Conservation (phyloP, 2,888 invertebrate genomes). For the Parapristionchus giblindavisi region DNA sequence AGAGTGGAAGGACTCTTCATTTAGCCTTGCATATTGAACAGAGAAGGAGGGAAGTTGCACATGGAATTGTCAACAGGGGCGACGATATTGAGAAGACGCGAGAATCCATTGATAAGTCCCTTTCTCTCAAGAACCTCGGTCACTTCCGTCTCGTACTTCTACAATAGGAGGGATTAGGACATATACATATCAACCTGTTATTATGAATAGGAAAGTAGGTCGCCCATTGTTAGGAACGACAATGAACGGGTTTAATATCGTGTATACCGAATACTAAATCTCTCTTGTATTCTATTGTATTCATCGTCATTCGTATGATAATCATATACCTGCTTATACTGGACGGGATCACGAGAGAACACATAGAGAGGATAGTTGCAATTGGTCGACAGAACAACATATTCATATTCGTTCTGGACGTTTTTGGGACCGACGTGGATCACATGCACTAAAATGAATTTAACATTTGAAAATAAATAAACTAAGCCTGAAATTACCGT, state of each 20-base stretch:
- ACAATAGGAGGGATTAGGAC: conserved; percentile 8
- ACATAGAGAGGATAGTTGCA: conserved; percentile 70
- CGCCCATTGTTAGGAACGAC: conserved; percentile 11
- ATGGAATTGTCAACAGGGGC: conserved; percentile 68
- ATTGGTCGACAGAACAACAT: conserved; percentile 68
- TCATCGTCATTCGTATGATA: background rate
- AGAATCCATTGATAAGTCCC: conserved; percentile 68
- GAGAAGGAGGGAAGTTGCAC: conserved; percentile 69
- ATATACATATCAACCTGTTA: background rate
- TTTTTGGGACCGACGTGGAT: conserved; percentile 66
- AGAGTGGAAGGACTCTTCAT: background rate
- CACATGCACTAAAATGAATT: conserved; percentile 62
- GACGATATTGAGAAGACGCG: conserved; percentile 67
- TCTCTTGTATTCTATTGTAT: background rate
- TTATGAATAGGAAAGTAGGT: conserved; percentile 21
- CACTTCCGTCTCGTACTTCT: conserved; percentile 65
- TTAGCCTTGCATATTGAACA: conserved; percentile 66
- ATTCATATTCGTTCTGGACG: conserved; percentile 66
- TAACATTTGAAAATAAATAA: background rate
- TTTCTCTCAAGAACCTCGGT: conserved; percentile 63
- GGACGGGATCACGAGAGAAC: conserved; percentile 68
- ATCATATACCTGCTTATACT: conserved; percentile 65
- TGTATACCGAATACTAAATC: background rate
- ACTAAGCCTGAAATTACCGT: conserved; percentile 46
- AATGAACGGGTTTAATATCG: conserved; percentile 15